These are phyloP conservation scores for Rhynchophorus ferrugineus DNA, from an alignment of 1,140 invertebrate species.

Conservation along the genomic window DNA sequence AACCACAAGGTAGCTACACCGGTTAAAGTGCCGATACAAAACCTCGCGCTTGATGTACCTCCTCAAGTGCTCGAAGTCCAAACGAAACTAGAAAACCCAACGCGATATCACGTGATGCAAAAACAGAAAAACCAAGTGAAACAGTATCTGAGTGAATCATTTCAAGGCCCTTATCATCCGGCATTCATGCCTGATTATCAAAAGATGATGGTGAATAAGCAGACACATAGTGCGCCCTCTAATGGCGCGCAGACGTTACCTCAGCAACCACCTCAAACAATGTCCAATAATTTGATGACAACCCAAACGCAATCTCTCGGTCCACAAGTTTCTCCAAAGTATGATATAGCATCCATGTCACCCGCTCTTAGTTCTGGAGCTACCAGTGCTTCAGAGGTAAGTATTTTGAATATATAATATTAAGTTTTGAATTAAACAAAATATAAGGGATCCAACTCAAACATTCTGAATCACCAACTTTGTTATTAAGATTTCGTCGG, in stretches of 20 bases:
- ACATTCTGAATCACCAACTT: too few relatives aligned
- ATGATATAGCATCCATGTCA: conserved; percentile 53
- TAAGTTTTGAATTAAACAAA: too few relatives aligned
- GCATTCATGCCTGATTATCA: conserved; percentile 24
- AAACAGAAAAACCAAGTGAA: conserved; percentile 83
- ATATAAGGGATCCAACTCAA: too few relatives aligned
- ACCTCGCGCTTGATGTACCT: conserved; percentile 63
- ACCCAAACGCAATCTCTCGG: conserved; percentile 23
- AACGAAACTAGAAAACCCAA: conserved; percentile 82
- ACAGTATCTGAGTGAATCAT: conserved; percentile 74
- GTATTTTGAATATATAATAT: conserved; percentile 28
- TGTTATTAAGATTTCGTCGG: too few relatives aligned
- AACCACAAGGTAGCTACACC: conserved; percentile 41
- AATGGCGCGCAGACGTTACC: conserved; percentile 9
- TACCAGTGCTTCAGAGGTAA: conserved; percentile 68
- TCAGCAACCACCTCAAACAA: background rate
- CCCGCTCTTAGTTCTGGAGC: conserved; percentile 65
- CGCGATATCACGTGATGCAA: conserved; percentile 83
- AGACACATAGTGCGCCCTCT: conserved; percentile 40
- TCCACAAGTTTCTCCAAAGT: conserved; percentile 43
- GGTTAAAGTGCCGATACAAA: conserved; percentile 48
- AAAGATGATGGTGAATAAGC: conserved; percentile 29
- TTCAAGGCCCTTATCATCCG: conserved; percentile 45
- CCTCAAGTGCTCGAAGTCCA: conserved; percentile 75
- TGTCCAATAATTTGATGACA: conserved; percentile 6